Evolutionary conservation across 2,113 vertebrate species (phyloP).

Genomic region (Probosciger aterrimus): DNA sequence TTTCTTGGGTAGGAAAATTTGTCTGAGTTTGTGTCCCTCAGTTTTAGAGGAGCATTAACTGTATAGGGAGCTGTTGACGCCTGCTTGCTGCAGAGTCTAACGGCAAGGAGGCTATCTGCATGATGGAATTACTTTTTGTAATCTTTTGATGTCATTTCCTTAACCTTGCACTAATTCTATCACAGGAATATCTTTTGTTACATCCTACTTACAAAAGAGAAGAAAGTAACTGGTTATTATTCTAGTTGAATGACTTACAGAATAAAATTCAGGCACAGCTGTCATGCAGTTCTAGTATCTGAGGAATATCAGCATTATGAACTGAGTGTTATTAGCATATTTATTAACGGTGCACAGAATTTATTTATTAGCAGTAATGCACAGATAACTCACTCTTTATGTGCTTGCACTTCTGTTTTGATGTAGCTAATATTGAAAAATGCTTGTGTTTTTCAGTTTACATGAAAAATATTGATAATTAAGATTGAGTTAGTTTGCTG

Average conservation of each 20-base stretch:
- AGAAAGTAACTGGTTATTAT: conserved; percentile 41
- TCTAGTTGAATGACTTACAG: conserved; percentile 2
- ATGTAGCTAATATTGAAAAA: conserved; percentile 13
- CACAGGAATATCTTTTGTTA: conserved; percentile 3
- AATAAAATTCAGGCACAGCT: conserved; percentile 23
- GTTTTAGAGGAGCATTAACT: background rate
- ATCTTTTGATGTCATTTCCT: conserved; percentile 7
- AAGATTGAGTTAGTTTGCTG: background rate
- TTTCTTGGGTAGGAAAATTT: background rate
- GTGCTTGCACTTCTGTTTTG: background rate
- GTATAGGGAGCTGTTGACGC: background rate
- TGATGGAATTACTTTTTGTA: background rate
- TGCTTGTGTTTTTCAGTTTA: conserved; percentile 13
- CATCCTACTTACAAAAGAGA: background rate
- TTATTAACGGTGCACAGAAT: background rate
- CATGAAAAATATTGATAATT: conserved; percentile 17
- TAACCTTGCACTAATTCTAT: conserved; percentile 34
- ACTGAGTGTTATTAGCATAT: conserved; percentile 24
- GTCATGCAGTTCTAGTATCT: conserved; percentile 1
- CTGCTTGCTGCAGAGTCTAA: background rate
- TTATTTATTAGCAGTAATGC: conserved; percentile 30
- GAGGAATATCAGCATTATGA: conserved; percentile 26
- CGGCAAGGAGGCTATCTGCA: background rate
- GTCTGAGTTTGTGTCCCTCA: background rate
- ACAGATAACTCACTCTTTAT: conserved; percentile 1